Conservation (phyloP, 2,113 vertebrate genomes). For the Daubentonia madagascariensis region DNA sequence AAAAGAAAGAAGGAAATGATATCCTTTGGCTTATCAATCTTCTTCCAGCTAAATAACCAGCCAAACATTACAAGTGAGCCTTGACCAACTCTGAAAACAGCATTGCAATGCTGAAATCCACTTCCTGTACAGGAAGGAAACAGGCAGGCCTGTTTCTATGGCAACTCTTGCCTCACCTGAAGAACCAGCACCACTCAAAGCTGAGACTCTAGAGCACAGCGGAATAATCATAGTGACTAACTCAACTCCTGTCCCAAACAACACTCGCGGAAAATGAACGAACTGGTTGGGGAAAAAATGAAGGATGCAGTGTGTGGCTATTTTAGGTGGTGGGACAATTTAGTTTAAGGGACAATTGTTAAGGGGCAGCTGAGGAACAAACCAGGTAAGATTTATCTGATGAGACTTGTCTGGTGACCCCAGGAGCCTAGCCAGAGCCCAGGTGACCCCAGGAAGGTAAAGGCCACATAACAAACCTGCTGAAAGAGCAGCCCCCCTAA, state of each 20-base stretch:
- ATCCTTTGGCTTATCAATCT: neutral
- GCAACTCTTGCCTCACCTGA: conserved; percentile 41
- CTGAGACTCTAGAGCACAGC: neutral
- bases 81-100: conserved; percentile 42
- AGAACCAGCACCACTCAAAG: neutral
- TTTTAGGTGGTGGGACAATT: neutral
- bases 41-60: neutral
- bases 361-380: neutral
- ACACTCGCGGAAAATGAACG: neutral
- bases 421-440: neutral
- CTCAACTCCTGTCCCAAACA: neutral
- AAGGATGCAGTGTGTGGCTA: neutral
- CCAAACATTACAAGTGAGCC: neutral
- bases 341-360: neutral
- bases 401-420: neutral
- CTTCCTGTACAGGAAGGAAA: conserved; percentile 67
- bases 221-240: neutral
- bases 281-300: neutral
- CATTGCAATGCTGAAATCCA: neutral
- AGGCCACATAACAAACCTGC: neutral
- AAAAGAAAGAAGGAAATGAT: neutral
- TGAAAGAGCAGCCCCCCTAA: neutral
- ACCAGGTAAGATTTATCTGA: neutral
- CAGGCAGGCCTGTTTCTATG: neutral
- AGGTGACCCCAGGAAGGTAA: neutral